Evolutionary conservation across 2,888 invertebrate species (phyloP).

Genomic region (Cryptus armator): DNA sequence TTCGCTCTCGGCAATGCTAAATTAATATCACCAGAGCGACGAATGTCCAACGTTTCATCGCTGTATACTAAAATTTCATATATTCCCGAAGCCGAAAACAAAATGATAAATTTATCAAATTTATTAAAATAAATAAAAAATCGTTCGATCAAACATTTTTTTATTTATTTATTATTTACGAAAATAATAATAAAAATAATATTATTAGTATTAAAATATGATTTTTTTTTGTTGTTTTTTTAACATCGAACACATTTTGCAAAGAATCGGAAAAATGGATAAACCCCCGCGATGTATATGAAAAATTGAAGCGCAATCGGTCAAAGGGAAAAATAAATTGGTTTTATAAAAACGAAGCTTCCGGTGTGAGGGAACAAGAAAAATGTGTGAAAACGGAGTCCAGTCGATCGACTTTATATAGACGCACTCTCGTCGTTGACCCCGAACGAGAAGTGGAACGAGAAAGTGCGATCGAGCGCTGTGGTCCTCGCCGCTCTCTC

Average conservation of each 20-base stretch:
- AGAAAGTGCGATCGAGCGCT: slow-evolving; percentile 62
- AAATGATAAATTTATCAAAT: too few relatives aligned
- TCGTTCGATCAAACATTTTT: too few relatives aligned
- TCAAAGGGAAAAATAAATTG: too few relatives aligned
- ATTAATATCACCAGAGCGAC: slow-evolving; percentile 2
- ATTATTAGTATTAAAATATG: too few relatives aligned
- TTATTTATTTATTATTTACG: too few relatives aligned
- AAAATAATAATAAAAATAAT: too few relatives aligned
- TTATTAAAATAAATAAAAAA: too few relatives aligned
- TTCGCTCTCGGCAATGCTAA: background rate
- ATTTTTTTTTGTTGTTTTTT: too few relatives aligned
- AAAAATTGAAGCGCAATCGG: too few relatives aligned
- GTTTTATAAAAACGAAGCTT: background rate
- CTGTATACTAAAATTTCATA: background rate
- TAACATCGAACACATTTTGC: too few relatives aligned
- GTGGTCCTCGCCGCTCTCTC: slow-evolving; percentile 75
- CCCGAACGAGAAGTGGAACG: slow-evolving; percentile 44
- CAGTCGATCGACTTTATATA: slow-evolving; percentile 51
- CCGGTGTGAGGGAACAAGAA: slow-evolving; percentile 9
- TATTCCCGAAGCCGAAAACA: background rate
- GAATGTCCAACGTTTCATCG: background rate
- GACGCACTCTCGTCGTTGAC: slow-evolving; percentile 61
- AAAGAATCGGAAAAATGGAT: too few relatives aligned
- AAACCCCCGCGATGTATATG: too few relatives aligned
- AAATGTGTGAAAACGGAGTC: slow-evolving; percentile 54